phyloP scores from a whole-genome alignment of 1,140 invertebrate genomes.

The Sinella curviseta region DNA sequence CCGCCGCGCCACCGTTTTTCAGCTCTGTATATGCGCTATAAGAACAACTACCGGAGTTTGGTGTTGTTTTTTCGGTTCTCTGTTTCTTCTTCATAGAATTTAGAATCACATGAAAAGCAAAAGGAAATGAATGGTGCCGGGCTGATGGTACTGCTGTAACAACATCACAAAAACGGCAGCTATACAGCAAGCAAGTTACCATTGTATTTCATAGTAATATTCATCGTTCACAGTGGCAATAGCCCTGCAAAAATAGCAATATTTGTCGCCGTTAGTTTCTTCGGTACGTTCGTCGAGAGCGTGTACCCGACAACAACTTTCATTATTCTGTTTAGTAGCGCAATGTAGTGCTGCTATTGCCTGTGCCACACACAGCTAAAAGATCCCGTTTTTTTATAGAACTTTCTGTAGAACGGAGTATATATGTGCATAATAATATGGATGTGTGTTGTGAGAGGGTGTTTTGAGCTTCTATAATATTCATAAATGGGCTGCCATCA shows the following conservation, averaged over 20 bases:
- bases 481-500: slow-evolving; percentile 9
- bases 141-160: not conserved
- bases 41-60: not conserved
- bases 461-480: not conserved
- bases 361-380: not conserved
- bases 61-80: not conserved
- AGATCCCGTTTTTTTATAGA: not conserved
- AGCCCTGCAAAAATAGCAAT: not conserved
- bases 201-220: slow-evolving; percentile 7
- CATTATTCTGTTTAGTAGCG: not conserved
- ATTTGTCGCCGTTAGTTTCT: slow-evolving; percentile 11
- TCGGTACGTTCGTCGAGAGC: not conserved
- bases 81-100: not conserved
- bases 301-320: not conserved
- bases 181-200: no score
- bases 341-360: no score
- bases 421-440: not conserved
- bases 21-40: not conserved
- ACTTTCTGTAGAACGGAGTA: not conserved
- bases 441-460: not conserved
- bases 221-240: slow-evolving; percentile 11
- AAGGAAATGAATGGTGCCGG: not conserved
- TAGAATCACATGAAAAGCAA: not conserved
- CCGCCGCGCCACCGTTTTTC: not conserved
- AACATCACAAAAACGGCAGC: no score